phyloP scores from a whole-genome alignment of 1,140 invertebrate genomes.

The Hesperophylax magnus region DNA sequence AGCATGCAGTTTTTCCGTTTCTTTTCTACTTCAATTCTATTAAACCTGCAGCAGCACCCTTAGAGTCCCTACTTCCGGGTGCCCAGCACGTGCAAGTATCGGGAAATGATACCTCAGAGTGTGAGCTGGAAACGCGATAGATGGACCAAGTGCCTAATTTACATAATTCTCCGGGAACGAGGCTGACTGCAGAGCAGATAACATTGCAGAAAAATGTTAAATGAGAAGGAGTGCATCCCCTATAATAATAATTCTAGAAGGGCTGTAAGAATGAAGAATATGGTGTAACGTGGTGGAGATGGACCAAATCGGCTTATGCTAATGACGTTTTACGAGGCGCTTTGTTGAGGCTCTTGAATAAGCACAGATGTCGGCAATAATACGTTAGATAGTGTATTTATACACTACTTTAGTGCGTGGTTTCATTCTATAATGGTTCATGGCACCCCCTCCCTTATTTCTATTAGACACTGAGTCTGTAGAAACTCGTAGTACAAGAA shows the following conservation, averaged over 20 bases:
- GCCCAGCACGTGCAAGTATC: background rate
- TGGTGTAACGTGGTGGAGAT: background rate
- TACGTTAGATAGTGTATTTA: no score
- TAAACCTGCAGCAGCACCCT: background rate
- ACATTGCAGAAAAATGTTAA: constrained; percentile 18
- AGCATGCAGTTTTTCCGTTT: no score
- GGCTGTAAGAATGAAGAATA: background rate
- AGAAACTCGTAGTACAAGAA: no score
- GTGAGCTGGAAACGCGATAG: background rate
- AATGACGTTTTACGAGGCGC: background rate
- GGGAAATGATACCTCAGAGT: background rate
- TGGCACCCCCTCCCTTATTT: no score
- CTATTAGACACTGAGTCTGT: no score
- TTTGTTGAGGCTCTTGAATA: no score
- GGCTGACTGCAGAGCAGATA: constrained; percentile 12
- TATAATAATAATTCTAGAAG: background rate
- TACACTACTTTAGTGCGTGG: no score
- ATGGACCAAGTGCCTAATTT: constrained; percentile 12
- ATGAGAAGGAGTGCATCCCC: background rate
- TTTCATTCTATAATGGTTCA: no score
- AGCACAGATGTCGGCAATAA: no score
- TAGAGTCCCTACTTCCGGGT: background rate
- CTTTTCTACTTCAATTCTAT: background rate
- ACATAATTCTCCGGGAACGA: constrained; percentile 18
- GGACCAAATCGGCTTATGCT: no score